phyloP scores from a whole-genome alignment of 2,888 invertebrate species.

The Rapana venosa region DNA sequence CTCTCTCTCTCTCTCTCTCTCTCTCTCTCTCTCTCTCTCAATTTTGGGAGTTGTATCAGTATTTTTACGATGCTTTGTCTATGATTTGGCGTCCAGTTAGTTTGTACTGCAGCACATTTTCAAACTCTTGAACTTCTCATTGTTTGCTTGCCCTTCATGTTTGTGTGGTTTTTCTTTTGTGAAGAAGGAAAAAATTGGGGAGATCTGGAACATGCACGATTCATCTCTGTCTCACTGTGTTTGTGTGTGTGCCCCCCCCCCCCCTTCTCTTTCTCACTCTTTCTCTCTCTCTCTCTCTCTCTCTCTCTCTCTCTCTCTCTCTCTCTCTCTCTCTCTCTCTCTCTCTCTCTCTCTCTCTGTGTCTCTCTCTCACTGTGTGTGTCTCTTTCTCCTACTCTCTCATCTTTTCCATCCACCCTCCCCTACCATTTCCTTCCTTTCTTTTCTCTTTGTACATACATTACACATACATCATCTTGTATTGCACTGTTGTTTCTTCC shows the following conservation, averaged over 20 bases:
- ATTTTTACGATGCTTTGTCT: neutral
- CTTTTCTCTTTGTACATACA: too few relatives aligned
- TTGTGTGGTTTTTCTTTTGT: neutral
- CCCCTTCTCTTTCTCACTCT: neutral
- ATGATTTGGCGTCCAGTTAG: neutral
- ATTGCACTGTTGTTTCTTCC: too few relatives aligned
- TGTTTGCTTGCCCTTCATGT: neutral
- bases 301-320: too few relatives aligned
- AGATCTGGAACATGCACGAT: neutral
- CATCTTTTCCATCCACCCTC: neutral
- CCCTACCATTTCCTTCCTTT: too few relatives aligned
- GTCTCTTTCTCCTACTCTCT: neutral
- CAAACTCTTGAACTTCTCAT: neutral
- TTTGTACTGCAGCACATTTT: conserved; percentile 5
- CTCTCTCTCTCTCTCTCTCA: too few relatives aligned
- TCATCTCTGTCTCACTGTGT: neutral
- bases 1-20: too few relatives aligned
- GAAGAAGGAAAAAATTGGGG: neutral
- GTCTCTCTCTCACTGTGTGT: neutral
- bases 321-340: neutral
- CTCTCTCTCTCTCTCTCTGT: too few relatives aligned
- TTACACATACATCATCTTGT: too few relatives aligned
- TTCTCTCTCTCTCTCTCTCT: neutral
- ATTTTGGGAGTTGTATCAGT: neutral
- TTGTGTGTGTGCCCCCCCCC: neutral